These are phyloP conservation scores for Micronycteris hirsuta DNA, from an alignment of 2,113 vertebrate genomes.

Conservation along the genomic window DNA sequence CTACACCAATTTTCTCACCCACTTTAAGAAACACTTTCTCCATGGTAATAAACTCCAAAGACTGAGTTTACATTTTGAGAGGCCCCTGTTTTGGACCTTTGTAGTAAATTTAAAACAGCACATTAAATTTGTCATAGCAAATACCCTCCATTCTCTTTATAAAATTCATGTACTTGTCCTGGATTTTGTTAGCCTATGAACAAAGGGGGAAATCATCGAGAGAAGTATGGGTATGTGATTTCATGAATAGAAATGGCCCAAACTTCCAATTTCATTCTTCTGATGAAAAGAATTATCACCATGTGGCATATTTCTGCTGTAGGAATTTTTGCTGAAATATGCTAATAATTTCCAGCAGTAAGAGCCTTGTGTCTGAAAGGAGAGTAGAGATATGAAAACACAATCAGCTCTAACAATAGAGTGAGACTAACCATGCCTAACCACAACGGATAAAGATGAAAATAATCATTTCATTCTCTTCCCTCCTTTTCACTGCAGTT, in stretches of 20 bases:
- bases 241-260: neutral
- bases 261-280: neutral
- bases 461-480: neutral
- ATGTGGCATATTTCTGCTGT: neutral
- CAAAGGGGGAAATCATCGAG: neutral
- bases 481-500: neutral
- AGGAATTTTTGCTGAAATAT: neutral
- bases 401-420: neutral
- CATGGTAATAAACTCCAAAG: neutral
- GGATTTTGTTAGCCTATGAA: neutral
- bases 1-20: neutral
- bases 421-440: neutral
- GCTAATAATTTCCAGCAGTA: neutral
- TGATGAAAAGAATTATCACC: neutral
- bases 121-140: neutral
- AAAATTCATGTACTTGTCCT: neutral
- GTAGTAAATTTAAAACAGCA: neutral
- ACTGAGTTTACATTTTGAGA: neutral
- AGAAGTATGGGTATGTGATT: neutral
- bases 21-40: neutral
- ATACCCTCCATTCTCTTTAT: neutral
- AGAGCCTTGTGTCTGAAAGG: conserved; percentile 11
- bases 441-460: neutral
- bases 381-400: neutral
- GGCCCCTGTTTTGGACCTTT: neutral